phyloP scores from a whole-genome alignment of 2,113 vertebrate genomes.

The Eclectus roratus region DNA sequence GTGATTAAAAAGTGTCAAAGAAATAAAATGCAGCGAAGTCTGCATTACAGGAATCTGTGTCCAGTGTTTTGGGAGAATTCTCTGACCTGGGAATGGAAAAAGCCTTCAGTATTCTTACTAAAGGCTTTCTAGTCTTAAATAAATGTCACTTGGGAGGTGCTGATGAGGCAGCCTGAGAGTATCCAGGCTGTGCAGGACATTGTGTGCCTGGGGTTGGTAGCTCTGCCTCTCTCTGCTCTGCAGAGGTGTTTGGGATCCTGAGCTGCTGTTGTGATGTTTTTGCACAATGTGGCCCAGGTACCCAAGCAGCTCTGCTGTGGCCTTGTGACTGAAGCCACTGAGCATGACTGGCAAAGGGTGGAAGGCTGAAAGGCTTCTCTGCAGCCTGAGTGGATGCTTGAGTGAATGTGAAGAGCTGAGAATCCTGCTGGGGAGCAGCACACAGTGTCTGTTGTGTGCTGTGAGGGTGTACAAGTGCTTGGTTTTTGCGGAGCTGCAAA shows the following conservation, averaged over 20 bases:
- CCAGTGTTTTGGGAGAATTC: background rate
- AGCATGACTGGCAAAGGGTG: background rate
- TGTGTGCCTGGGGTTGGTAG: background rate
- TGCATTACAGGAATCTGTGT: background rate
- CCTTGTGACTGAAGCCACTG: background rate
- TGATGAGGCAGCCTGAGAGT: background rate
- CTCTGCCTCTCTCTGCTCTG: fast-evolving
- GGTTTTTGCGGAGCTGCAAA: background rate
- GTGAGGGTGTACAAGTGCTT: background rate
- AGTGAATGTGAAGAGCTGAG: background rate
- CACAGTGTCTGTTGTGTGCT: background rate
- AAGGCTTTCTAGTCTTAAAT: slow-evolving; percentile 1
- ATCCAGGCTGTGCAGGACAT: background rate
- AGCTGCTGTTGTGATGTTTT: background rate
- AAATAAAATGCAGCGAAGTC: background rate
- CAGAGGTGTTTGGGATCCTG: background rate
- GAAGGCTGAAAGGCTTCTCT: background rate
- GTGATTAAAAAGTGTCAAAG: slow-evolving; percentile 26
- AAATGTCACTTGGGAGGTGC: background rate
- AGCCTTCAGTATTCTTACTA: background rate
- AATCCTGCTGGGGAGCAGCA: background rate
- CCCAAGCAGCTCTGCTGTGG: background rate
- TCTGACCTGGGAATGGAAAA: background rate
- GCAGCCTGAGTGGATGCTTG: background rate
- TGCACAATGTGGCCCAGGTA: background rate